Percentiles rank a stretch among this genome's conserved stretches.
phyloP scores from a whole-genome alignment of 2,797 vertebrate genomes.

The Acanthopagrus latus region DNA sequence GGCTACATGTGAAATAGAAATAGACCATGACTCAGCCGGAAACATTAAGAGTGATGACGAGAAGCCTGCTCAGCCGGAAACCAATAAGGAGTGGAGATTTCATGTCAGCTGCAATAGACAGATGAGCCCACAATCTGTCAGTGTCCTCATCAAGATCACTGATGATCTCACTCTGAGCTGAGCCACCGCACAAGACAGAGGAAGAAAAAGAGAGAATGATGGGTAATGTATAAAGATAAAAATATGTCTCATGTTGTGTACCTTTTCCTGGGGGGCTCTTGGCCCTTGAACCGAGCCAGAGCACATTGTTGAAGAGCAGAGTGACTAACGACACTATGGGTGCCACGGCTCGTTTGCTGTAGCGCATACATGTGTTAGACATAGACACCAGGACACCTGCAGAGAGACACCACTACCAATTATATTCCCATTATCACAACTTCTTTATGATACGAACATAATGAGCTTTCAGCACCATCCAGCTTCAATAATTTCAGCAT shows the following conservation, averaged over 20 bases:
- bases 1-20: conserved; percentile 10
- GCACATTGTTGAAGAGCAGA: conserved; percentile 73
- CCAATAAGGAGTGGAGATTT: conserved; percentile 4
- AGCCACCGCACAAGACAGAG: neutral
- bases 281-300: conserved; percentile 74
- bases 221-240: conserved; percentile 15
- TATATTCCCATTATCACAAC: conserved; percentile 32
- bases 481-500: neutral
- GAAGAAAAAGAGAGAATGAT: conserved; percentile 9
- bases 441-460: neutral
- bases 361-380: conserved; percentile 73
- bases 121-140: neutral
- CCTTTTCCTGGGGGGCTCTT: conserved; percentile 73
- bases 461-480: neutral
- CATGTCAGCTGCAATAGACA: conserved; percentile 17
- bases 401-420: conserved; percentile 51
- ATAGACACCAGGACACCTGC: conserved; percentile 79
- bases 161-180: neutral
- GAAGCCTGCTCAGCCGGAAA: conserved; percentile 25
- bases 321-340: conserved; percentile 77
- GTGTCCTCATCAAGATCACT: neutral
- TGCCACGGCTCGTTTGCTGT: conserved; percentile 75
- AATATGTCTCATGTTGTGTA: conserved; percentile 44
- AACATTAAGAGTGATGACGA: conserved; percentile 22
- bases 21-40: conserved; percentile 24